A percentile compares a stretch with the other conserved stretches of the same genome.
Conservation (phyloP, 2,888 invertebrate species). For the Brassicogethes aeneus region DNA sequence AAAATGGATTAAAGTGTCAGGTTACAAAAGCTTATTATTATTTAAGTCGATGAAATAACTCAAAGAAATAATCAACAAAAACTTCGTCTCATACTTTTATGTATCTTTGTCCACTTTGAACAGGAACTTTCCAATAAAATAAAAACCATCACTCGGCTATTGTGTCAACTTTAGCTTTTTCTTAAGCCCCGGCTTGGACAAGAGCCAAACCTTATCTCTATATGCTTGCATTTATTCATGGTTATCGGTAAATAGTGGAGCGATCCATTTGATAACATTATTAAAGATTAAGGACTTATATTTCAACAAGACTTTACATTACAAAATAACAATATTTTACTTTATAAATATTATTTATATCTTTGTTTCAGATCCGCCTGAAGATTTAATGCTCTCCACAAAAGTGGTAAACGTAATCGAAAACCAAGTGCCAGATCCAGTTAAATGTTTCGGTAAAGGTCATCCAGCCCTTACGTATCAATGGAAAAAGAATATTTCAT, state of each 20-base stretch:
- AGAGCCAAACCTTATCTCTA: too few relatives aligned
- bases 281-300: background rate
- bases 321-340: background rate
- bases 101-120: background rate
- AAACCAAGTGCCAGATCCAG: conserved; percentile 47
- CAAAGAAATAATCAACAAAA: too few relatives aligned
- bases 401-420: conserved; percentile 46
- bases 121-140: background rate
- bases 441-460: conserved; percentile 53
- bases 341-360: too few relatives aligned
- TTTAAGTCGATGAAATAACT: too few relatives aligned
- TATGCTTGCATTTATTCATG: background rate
- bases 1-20: too few relatives aligned
- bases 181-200: background rate
- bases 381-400: conserved; percentile 66
- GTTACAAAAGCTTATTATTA: too few relatives aligned
- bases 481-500: conserved; percentile 59
- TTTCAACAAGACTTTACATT: background rate
- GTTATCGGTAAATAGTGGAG: background rate
- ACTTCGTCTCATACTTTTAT: too few relatives aligned
- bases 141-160: background rate
- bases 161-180: background rate
- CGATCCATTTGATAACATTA: background rate
- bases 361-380: conserved; percentile 62
- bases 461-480: conserved; percentile 63